Conservation (phyloP, 2,113 vertebrate species). For the Nasalis larvatus region DNA sequence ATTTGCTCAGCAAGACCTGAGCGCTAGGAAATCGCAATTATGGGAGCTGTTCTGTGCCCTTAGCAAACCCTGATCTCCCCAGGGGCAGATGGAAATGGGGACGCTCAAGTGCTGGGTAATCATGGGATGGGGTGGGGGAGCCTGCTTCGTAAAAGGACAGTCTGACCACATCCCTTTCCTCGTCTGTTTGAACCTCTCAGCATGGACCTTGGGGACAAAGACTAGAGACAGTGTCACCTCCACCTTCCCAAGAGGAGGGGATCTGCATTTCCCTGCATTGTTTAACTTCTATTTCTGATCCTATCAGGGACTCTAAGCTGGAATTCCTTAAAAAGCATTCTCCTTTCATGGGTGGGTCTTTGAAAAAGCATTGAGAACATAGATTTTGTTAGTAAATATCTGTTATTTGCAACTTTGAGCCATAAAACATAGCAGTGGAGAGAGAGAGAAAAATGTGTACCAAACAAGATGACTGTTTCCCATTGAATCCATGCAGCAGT, state of each 20-base stretch:
- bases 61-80: background rate
- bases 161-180: background rate
- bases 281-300: background rate
- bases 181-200: background rate
- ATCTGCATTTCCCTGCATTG: fast-evolving
- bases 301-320: background rate
- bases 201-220: background rate
- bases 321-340: background rate
- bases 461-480: fast-evolving
- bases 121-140: background rate
- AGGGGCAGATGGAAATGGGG: background rate
- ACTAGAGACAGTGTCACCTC: fast-evolving
- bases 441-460: no score
- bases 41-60: background rate
- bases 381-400: background rate
- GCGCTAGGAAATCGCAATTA: background rate
- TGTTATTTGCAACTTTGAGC: background rate
- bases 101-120: fast-evolving
- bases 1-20: background rate
- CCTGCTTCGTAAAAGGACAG: background rate
- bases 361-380: background rate
- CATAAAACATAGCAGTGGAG: fast-evolving
- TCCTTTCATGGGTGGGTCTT: background rate
- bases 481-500: fast-evolving
- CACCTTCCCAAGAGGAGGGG: fast-evolving